Conservation (phyloP, 2,888 invertebrate genomes). For the Athalia rosae region DNA sequence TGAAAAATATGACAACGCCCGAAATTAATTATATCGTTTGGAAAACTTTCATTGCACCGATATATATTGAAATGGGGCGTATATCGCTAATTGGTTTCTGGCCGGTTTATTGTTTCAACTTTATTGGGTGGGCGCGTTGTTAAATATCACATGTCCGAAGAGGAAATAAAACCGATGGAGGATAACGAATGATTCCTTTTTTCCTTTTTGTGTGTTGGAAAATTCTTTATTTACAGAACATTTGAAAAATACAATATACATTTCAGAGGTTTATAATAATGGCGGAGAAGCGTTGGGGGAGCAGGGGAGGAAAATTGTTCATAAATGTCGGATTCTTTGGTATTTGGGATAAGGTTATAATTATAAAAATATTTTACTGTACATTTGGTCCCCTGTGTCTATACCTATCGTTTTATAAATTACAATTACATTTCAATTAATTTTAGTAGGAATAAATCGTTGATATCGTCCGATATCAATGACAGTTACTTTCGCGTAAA, state of each 20-base stretch:
- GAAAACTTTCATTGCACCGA: not conserved
- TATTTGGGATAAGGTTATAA: conserved; percentile 9
- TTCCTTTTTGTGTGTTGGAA: not conserved
- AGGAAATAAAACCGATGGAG: not conserved
- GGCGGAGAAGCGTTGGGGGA: too few species aligned
- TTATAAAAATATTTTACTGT: not conserved
- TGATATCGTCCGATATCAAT: not conserved
- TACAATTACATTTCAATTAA: not conserved
- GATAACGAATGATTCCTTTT: not conserved
- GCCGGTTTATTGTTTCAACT: conserved; percentile 3
- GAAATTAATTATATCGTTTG: too few species aligned
- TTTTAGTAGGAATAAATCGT: not conserved
- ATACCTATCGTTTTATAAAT: conserved; percentile 2
- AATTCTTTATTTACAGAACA: conserved; percentile 28
- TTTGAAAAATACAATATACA: conserved; percentile 15
- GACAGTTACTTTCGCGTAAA: too few species aligned
- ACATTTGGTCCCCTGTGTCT: not conserved
- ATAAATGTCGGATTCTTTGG: conserved; percentile 33
- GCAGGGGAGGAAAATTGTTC: too few species aligned
- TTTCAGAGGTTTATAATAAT: not conserved
- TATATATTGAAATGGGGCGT: conserved; percentile 1
- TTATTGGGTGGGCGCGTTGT: conserved; percentile 23
- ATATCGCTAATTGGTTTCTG: conserved; percentile 25
- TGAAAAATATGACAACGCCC: too few species aligned
- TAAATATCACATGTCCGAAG: conserved; percentile 22